Base-by-base conservation (phyloP, 2,797 vertebrate species). In the Aeoliscus strigatus region DNA sequence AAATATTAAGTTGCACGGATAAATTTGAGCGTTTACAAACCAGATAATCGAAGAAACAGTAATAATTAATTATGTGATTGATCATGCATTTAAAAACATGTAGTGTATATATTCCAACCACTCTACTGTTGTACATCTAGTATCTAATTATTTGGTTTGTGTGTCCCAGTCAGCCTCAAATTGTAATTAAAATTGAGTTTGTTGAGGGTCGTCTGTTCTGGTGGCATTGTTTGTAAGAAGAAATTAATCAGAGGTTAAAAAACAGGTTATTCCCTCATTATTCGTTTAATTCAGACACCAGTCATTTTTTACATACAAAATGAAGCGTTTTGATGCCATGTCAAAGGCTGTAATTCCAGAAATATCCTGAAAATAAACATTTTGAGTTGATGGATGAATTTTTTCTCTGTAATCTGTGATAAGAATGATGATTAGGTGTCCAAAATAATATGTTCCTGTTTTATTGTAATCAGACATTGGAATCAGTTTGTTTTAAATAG, bases 281-380 rank as follows among this genome's bases (percentile, higher is more conserved):
- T 79, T 81, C 73, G 63, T 82, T 80, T 72, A 13, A 37, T 37
- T 24, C 14, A 1, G 4, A 14, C 10, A 2, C 2, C 1, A 39
- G 0, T 2, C 0, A 51, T 49, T 61, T 68, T 78, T 78, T 66
- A 51, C 26, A 59, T 23, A 17, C 31, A 8, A 44, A 69, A 59
- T 43, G 3, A 6, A 56, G 41, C 25, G 4, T 12, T 42, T 67
- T 24, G 37, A 17, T 34, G 7, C 26, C 11, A 14, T 0, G 18
- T 4, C 3, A 27, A 9, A 16, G 16, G 3, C 1, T 31, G 1
- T 27, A 46, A 45, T 13, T 24, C 36, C 34, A 50, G 39, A 12
- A 54, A 45, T 13, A 27, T 18, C 6, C 35, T 5, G 24, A 27
- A 5, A 25, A 40, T 27, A 38, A 21, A 21, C 18, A 6, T 21